Evolutionary conservation across 2,797 vertebrate species (phyloP), one percentile per base, ranked within the genome.

Genomic region (Molossus molossus): DNA sequence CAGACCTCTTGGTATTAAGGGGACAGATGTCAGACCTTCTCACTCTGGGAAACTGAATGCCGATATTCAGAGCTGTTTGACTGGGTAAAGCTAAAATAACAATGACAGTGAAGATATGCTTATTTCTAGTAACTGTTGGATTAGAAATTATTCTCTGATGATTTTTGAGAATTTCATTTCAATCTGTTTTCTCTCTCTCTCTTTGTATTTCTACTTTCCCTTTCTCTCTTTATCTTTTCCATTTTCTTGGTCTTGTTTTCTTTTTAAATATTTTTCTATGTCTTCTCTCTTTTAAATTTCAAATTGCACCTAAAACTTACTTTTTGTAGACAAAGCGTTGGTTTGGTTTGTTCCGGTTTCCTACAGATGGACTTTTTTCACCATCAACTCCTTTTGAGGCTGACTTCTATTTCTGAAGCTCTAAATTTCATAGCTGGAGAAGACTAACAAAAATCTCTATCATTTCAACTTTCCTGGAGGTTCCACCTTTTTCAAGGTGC

Each of bases 1-100:
- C 70, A 72, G 77, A 21, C 69, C 8, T 57, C 84, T 98, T 97
- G 77, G 81, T 92, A 97, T 97, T 97, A 97, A 98, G 90, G 95
- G 87, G 87, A 67, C 80, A 85, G 6, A 33, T 65, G 87, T 81
- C 96, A 92, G 76, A 72, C 27, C 10, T 33, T 86, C 67, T 96
- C 83, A 72, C 79, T 92, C 92, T 76, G 73, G 57, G 73, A 95
- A 91, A 53, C 73, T 13, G 48, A 81, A 67, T 72, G 64, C 67
- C 79, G 91, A 80, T 55, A 64, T 15, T 91, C 81, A 96, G 90
- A 93, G 72, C 53, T 91, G 20, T 95, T 96, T 40, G 80, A 57
- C 70, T 86, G n/a, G 79, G 91, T 92, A 89, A 67, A 94, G n/a
- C 27, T 64, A n/a, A 67, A 88, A 29, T n/a, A 45, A 89, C 27